Conservation (phyloP, 2,888 invertebrate species). For the Candidula unifasciata region DNA sequence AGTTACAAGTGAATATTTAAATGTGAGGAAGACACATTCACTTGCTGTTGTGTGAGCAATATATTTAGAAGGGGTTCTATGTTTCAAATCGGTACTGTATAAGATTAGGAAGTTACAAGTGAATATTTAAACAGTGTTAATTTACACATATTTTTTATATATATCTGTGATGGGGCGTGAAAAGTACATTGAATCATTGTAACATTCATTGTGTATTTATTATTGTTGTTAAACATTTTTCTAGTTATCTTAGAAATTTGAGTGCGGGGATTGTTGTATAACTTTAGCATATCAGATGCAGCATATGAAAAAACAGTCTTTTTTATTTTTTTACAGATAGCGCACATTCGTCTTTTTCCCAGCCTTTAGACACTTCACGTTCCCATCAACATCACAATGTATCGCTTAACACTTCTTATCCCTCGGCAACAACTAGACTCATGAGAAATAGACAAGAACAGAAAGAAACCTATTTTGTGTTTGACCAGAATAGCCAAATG, state of each 20-base stretch:
- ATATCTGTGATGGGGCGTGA: no score
- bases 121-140: no score
- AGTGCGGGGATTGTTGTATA: not conserved
- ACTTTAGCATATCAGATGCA: not conserved
- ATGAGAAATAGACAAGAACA: conserved; percentile 14
- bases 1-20: no score
- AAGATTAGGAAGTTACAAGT: no score
- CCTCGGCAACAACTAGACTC: conserved; percentile 19
- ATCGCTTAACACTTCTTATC: conserved; percentile 29
- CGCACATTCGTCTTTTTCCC: conserved; percentile 15
- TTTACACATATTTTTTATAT: no score
- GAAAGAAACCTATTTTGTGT: conserved; percentile 32
- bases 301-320: conserved; percentile 11
- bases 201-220: not conserved
- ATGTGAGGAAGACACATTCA: no score
- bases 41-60: no score
- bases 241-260: not conserved
- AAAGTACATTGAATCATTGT: no score
- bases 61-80: no score
- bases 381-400: conserved; percentile 26
- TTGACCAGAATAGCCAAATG: conserved; percentile 26
- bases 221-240: not conserved
- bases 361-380: conserved; percentile 10
- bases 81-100: no score
- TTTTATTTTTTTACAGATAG: conserved; percentile 48